Percentiles rank a stretch among this genome's conserved stretches.
phyloP scores from a whole-genome alignment of 2,888 invertebrate species.

The Apodemia zela region DNA sequence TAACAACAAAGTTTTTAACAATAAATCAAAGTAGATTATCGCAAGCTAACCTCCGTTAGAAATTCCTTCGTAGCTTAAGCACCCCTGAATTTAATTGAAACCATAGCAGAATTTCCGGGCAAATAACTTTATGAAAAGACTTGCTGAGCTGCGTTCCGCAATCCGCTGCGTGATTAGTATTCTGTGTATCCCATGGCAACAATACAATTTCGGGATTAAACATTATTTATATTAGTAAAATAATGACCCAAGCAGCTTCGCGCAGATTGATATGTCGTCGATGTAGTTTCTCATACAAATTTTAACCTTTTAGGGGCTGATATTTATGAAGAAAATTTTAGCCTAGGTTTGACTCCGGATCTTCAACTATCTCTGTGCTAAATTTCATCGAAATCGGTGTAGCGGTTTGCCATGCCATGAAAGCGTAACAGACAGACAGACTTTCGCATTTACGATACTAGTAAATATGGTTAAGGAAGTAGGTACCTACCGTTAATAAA shows the following conservation, averaged over 20 bases:
- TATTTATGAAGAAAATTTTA: too few species aligned
- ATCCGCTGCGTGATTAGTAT: neutral
- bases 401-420: too few species aligned
- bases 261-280: too few species aligned
- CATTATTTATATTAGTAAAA: too few species aligned
- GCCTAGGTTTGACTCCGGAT: too few species aligned
- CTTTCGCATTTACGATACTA: too few species aligned
- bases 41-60: neutral
- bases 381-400: too few species aligned
- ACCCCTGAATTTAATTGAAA: slow-evolving; percentile 2
- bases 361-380: too few species aligned
- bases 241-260: too few species aligned
- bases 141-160: neutral
- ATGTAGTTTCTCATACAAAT: too few species aligned
- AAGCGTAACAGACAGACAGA: too few species aligned
- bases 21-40: neutral
- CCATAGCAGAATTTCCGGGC: neutral
- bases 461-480: slow-evolving; percentile 18
- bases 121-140: slow-evolving; percentile 1
- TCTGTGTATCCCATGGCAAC: neutral
- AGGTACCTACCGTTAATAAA: neutral
- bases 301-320: too few species aligned
- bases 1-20: neutral
- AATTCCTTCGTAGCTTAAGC: neutral
- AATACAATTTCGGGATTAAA: neutral